Conservation (phyloP, 2,888 invertebrate species). For the Caenorhabditis japonica region DNA sequence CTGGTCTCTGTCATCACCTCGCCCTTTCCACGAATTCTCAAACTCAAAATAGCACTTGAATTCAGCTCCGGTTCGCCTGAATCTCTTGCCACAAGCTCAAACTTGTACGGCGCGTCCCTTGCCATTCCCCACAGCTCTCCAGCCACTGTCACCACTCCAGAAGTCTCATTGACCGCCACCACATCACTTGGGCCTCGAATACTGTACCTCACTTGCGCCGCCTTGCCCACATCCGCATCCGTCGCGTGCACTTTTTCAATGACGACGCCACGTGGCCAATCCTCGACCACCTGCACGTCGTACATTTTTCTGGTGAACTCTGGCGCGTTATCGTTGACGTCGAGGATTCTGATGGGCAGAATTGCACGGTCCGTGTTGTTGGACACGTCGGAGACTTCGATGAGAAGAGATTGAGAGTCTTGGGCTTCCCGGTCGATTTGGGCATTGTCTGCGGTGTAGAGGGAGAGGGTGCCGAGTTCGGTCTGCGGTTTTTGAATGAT, state of each 20-base stretch:
- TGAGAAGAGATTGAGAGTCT: slow-evolving; percentile 30
- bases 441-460: slow-evolving; percentile 5
- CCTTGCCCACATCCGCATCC: slow-evolving; percentile 55
- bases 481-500: slow-evolving; percentile 9
- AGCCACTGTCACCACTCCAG: slow-evolving; percentile 22
- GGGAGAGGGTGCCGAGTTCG: slow-evolving; percentile 16
- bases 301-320: slow-evolving; percentile 47
- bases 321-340: slow-evolving; percentile 70
- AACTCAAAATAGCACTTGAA: slow-evolving; percentile 24
- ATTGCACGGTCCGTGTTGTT: slow-evolving; percentile 46
- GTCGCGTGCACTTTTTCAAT: slow-evolving; percentile 52
- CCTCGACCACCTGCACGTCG: slow-evolving; percentile 64
- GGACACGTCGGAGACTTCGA: slow-evolving; percentile 56
- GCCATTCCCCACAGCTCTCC: slow-evolving; percentile 30
- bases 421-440: slow-evolving; percentile 56
- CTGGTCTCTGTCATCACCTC: slow-evolving; percentile 26
- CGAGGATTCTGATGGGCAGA: slow-evolving; percentile 58
- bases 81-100: slow-evolving; percentile 29
- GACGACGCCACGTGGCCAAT: slow-evolving; percentile 63
- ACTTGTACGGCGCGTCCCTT: slow-evolving; percentile 29
- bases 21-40: slow-evolving; percentile 22
- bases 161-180: slow-evolving; percentile 18
- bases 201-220: slow-evolving; percentile 47
- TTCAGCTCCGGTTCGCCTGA: slow-evolving; percentile 17
- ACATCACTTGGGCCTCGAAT: slow-evolving; percentile 29